Conservation (phyloP, 2,113 vertebrate genomes). For the Loxodonta africana region DNA sequence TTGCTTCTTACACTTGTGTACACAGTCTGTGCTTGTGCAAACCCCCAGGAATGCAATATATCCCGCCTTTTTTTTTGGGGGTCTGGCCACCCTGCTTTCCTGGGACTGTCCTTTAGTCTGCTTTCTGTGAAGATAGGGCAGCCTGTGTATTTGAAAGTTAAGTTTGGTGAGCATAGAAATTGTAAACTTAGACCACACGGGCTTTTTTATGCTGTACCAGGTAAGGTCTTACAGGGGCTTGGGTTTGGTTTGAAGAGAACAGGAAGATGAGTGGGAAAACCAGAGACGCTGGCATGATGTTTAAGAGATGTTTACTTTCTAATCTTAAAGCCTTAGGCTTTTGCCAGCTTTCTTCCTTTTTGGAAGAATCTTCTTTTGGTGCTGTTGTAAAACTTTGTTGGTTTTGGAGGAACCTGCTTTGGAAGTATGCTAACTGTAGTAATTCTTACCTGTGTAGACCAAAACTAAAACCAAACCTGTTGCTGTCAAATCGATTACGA, state of each 20-base stretch:
- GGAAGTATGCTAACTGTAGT: not conserved
- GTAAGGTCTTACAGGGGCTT: not conserved
- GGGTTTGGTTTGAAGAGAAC: not conserved
- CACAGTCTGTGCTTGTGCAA: not conserved
- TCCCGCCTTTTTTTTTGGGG: too few relatives aligned
- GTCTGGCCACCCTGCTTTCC: not conserved
- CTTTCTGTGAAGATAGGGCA: not conserved
- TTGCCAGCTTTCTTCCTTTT: not conserved
- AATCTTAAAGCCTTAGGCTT: not conserved
- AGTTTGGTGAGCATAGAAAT: not conserved
- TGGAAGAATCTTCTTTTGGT: not conserved
- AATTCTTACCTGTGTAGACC: not conserved
- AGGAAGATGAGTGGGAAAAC: not conserved
- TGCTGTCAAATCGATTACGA: too few relatives aligned
- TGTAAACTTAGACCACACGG: not conserved
- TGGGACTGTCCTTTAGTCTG: not conserved
- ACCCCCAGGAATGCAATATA: fast-evolving
- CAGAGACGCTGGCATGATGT: not conserved
- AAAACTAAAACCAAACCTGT: too few relatives aligned
- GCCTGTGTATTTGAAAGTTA: not conserved
- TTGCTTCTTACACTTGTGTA: not conserved
- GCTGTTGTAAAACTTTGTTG: not conserved
- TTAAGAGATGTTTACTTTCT: not conserved
- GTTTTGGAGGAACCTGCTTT: slow-evolving; percentile 4
- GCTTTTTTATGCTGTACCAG: not conserved